These are phyloP conservation scores for Lathronympha strigana DNA, from an alignment of 2,888 invertebrate species.

Conservation along the genomic window DNA sequence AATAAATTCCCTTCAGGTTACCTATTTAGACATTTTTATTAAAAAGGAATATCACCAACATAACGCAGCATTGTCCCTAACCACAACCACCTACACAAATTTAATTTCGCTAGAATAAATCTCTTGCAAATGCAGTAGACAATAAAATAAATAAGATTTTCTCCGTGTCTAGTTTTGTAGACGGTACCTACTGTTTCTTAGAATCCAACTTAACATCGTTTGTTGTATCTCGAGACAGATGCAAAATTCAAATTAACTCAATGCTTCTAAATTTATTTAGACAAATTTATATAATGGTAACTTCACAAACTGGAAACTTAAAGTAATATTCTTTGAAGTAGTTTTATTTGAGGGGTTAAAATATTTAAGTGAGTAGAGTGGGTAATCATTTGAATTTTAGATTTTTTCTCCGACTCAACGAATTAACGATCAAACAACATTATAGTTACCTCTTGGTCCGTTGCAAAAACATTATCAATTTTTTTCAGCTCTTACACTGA, in stretches of 20 bases:
- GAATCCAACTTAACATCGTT: neutral
- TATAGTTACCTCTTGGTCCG: too few species aligned
- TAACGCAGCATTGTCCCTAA: neutral
- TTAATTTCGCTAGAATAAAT: conserved; percentile 10
- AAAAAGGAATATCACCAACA: neutral
- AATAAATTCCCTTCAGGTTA: too few species aligned
- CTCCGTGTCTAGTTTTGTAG: conserved; percentile 7
- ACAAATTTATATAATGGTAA: too few species aligned
- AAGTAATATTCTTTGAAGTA: neutral
- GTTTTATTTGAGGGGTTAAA: neutral
- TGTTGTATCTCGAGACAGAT: conserved; percentile 1
- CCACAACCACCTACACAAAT: neutral
- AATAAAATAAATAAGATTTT: conserved; percentile 33
- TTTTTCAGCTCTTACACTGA: too few species aligned
- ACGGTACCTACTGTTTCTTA: conserved; percentile 8
- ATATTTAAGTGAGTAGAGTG: neutral
- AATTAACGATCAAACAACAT: too few species aligned
- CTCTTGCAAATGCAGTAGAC: conserved; percentile 19
- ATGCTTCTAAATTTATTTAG: conserved; percentile 10
- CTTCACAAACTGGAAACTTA: neutral
- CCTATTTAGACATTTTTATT: too few species aligned
- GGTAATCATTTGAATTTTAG: too few species aligned
- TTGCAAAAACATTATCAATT: too few species aligned
- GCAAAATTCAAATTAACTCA: conserved; percentile 12
- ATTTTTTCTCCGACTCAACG: too few species aligned